These are phyloP conservation scores for Coturnix japonica DNA, from an alignment of 2,113 vertebrate genomes.

Conservation along the genomic window DNA sequence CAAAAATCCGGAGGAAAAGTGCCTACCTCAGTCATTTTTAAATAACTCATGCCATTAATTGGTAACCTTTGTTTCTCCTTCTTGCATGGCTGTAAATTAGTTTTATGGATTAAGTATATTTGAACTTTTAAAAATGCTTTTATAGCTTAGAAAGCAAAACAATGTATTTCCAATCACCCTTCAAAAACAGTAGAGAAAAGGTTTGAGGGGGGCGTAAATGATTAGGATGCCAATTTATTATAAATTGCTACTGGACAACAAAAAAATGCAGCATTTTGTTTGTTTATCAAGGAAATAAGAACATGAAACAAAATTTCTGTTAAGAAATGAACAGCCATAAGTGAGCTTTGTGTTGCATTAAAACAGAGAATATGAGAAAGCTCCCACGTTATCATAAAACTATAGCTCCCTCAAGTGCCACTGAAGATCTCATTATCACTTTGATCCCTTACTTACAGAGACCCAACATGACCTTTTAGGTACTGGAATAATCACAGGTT, in stretches of 20 bases:
- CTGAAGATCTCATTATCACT: background rate
- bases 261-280: background rate
- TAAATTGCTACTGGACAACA: slow-evolving; percentile 6
- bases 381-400: background rate
- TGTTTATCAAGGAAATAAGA: background rate
- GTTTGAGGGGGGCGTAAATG: background rate
- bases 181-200: background rate
- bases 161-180: slow-evolving; percentile 42
- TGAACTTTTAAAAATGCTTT: slow-evolving; percentile 83
- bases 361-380: background rate
- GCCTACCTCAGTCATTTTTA: slow-evolving; percentile 78
- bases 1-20: slow-evolving; percentile 73
- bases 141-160: slow-evolving; percentile 75
- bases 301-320: no score
- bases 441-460: background rate
- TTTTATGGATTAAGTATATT: slow-evolving; percentile 84
- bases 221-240: slow-evolving; percentile 7
- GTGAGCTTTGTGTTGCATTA: background rate
- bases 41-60: slow-evolving; percentile 79
- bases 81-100: slow-evolving; percentile 79
- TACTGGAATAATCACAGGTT: background rate
- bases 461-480: background rate
- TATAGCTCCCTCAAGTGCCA: background rate
- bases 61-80: slow-evolving; percentile 80
- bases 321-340: background rate